Evolutionary conservation across 2,888 invertebrate species (phyloP).

Genomic region (Aphrophora alni): DNA sequence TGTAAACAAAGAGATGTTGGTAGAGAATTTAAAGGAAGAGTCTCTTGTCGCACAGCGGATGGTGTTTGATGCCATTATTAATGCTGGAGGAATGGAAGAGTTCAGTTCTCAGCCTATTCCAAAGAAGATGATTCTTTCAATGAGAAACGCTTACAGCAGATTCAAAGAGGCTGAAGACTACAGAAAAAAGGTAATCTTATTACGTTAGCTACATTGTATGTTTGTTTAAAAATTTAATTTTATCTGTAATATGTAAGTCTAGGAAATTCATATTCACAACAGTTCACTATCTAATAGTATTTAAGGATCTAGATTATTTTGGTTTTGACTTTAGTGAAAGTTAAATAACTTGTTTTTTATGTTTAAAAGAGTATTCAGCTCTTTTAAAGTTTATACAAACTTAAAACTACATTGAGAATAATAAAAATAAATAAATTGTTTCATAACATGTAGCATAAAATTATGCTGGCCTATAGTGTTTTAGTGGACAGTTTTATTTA

Average conservation of each 20-base stretch:
- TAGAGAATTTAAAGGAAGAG: constrained; percentile 22
- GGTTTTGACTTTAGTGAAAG: too few species aligned
- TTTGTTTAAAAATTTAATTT: not conserved
- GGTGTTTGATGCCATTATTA: not conserved
- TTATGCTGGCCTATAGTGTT: not conserved
- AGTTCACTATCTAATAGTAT: not conserved
- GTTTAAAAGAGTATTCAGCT: too few species aligned
- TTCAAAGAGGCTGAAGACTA: constrained; percentile 2
- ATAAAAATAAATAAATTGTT: not conserved
- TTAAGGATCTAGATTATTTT: too few species aligned
- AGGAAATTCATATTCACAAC: not conserved
- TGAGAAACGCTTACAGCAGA: constrained; percentile 18
- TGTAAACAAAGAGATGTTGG: constrained; percentile 17
- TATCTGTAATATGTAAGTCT: not conserved
- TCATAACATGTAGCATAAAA: not conserved
- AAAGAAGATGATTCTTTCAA: not conserved
- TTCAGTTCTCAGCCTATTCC: not conserved
- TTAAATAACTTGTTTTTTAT: not conserved
- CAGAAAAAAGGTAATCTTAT: not conserved
- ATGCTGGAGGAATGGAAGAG: not conserved
- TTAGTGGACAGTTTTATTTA: not conserved
- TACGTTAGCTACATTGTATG: not conserved
- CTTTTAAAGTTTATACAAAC: not conserved
- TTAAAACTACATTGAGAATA: not conserved
- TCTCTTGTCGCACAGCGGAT: not conserved